These are phyloP conservation scores for Sarcophilus harrisii DNA, from an alignment of 2,797 vertebrate species.

Conservation along the genomic window DNA sequence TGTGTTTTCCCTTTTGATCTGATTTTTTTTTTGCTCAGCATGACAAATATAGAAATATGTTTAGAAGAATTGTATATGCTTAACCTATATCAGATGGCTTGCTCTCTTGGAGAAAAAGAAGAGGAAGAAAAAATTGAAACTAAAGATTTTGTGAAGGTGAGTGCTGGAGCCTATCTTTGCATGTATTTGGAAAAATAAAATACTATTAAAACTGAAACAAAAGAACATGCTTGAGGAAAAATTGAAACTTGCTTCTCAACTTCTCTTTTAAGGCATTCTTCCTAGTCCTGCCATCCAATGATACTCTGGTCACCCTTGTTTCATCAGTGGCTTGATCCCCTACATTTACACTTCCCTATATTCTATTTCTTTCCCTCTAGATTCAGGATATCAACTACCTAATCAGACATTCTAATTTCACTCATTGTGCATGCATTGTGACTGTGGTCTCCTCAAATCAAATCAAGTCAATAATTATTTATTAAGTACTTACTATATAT, in stretches of 20 bases:
- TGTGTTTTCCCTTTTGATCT: too few species aligned
- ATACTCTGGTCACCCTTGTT: neutral
- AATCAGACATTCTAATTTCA: constrained; percentile 18
- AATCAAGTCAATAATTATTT: neutral
- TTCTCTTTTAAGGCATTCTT: neutral
- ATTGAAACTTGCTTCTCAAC: neutral
- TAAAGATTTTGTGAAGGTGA: too few species aligned
- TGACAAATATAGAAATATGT: too few species aligned
- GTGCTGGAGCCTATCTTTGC: too few species aligned
- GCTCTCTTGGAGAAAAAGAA: too few species aligned
- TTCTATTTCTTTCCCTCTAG: constrained; percentile 13
- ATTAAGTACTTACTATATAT: too few species aligned
- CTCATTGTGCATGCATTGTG: neutral
- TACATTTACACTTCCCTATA: constrained; percentile 1
- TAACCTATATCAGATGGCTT: too few species aligned
- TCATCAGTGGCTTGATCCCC: constrained; percentile 9
- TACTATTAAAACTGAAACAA: too few species aligned
- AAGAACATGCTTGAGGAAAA: neutral
- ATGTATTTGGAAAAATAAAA: too few species aligned
- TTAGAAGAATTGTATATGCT: too few species aligned
- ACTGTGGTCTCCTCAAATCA: neutral
- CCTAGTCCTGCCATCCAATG: neutral
- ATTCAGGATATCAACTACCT: constrained; percentile 23
- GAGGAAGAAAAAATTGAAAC: too few species aligned
- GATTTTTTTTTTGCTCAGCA: too few species aligned